Evolutionary conservation across 2,888 invertebrate species (phyloP).

Genomic region (Dinocampus coccinellae): DNA sequence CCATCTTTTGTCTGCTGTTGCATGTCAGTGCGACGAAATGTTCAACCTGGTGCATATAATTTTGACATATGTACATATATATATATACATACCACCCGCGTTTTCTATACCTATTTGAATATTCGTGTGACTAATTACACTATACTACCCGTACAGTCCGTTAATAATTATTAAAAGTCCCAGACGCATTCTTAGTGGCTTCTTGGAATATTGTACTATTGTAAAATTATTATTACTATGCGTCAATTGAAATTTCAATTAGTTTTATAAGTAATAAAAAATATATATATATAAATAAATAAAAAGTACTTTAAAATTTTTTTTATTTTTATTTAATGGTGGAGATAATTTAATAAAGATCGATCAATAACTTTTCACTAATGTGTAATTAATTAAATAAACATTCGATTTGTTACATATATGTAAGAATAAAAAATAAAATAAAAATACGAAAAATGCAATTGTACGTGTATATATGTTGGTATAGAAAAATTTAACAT

Average conservation of each 20-base stretch:
- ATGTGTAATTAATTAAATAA: neutral
- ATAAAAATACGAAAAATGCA: slow-evolving; percentile 16
- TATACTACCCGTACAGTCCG: neutral
- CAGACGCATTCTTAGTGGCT: neutral
- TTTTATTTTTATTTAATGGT: neutral
- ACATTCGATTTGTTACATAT: neutral
- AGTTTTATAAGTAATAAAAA: too few species aligned
- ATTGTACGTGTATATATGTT: neutral
- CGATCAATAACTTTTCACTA: neutral
- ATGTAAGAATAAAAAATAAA: neutral
- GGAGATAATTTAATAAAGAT: neutral
- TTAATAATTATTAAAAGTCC: slow-evolving; percentile 33
- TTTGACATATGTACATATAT: neutral
- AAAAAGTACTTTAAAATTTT: neutral
- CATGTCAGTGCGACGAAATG: slow-evolving; percentile 3
- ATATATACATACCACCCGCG: neutral
- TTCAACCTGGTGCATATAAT: neutral
- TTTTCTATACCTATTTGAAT: slow-evolving; percentile 1
- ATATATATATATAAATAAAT: too few species aligned
- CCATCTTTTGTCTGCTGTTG: slow-evolving; percentile 29
- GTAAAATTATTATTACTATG: neutral
- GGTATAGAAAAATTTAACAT: slow-evolving; percentile 21
- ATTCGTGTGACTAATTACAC: slow-evolving; percentile 36
- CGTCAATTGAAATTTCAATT: neutral
- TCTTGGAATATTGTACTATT: neutral